phyloP scores from a whole-genome alignment of 2,113 vertebrate genomes.

The Saimiri boliviensis region DNA sequence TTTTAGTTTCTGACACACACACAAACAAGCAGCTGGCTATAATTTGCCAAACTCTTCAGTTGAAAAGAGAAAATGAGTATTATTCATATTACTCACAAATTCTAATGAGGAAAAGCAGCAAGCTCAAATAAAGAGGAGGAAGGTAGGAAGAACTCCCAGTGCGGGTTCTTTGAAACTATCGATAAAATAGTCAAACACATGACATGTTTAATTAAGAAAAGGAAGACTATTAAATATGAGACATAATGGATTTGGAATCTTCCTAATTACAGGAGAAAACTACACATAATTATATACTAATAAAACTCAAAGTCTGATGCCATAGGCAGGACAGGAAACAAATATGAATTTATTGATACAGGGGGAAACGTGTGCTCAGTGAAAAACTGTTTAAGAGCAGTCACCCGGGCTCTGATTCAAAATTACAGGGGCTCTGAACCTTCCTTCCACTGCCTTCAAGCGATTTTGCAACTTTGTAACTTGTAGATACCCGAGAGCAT shows the following conservation, averaged over 20 bases:
- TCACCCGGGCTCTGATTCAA: no score
- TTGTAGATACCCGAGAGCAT: no score
- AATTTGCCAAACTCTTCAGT: neutral
- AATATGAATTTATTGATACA: neutral
- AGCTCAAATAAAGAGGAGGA: neutral
- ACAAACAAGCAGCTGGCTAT: neutral
- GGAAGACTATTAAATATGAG: neutral
- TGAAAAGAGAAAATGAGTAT: neutral
- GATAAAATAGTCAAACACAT: neutral
- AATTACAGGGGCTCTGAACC: neutral
- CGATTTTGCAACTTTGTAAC: no score
- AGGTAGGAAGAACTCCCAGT: neutral
- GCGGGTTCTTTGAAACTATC: neutral
- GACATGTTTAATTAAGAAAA: neutral
- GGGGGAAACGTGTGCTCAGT: neutral
- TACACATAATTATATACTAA: neutral
- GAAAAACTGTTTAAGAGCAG: neutral
- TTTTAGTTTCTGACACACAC: neutral
- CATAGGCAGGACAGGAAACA: neutral
- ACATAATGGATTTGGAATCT: neutral
- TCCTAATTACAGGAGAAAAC: neutral
- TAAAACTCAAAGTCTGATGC: neutral
- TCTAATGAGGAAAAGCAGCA: neutral
- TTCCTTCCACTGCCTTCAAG: neutral
- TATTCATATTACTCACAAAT: no score